Percentiles rank a stretch among this genome's conserved stretches.
Evolutionary conservation across 2,797 vertebrate genomes (phyloP).

Genomic region (Bovichtus variegatus): DNA sequence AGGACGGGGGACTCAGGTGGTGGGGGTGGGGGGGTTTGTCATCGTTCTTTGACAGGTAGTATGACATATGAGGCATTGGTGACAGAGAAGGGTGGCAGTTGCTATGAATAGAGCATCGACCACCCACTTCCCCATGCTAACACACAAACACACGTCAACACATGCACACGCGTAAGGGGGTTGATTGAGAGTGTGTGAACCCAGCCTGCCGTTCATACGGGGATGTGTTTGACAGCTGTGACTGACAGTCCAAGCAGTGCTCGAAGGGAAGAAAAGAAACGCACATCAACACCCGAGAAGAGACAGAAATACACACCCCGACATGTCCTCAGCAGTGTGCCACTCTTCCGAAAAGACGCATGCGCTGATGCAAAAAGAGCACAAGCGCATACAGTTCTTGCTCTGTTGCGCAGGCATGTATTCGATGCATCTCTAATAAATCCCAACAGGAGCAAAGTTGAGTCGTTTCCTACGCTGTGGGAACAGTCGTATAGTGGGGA

Average conservation of each 20-base stretch:
- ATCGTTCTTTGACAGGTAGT: slow-evolving; percentile 42
- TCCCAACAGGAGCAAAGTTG: slow-evolving; percentile 14
- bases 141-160: slow-evolving; percentile 46
- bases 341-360: slow-evolving; percentile 10
- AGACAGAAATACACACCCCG: slow-evolving; percentile 59
- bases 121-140: slow-evolving; percentile 55
- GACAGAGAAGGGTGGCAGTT: slow-evolving; percentile 55
- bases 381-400: slow-evolving; percentile 12
- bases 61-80: slow-evolving; percentile 59
- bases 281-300: slow-evolving; percentile 40
- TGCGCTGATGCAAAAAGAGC: background rate
- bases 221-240: slow-evolving; percentile 72
- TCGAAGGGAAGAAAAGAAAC: slow-evolving; percentile 17
- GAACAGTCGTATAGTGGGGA: too few relatives aligned
- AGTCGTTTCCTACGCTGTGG: slow-evolving; percentile 1
- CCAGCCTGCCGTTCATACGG: slow-evolving; percentile 33
- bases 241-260: slow-evolving; percentile 65
- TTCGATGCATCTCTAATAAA: slow-evolving; percentile 11
- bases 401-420: slow-evolving; percentile 39
- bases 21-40: background rate
- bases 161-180: slow-evolving; percentile 33
- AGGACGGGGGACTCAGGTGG: too few relatives aligned
- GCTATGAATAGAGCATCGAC: slow-evolving; percentile 70
- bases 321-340: slow-evolving; percentile 38
- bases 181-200: slow-evolving; percentile 68